A percentile compares a stretch with the other conserved stretches of the same genome.
phyloP scores from a whole-genome alignment of 1,140 invertebrate species.

The Tribolium castaneum region DNA sequence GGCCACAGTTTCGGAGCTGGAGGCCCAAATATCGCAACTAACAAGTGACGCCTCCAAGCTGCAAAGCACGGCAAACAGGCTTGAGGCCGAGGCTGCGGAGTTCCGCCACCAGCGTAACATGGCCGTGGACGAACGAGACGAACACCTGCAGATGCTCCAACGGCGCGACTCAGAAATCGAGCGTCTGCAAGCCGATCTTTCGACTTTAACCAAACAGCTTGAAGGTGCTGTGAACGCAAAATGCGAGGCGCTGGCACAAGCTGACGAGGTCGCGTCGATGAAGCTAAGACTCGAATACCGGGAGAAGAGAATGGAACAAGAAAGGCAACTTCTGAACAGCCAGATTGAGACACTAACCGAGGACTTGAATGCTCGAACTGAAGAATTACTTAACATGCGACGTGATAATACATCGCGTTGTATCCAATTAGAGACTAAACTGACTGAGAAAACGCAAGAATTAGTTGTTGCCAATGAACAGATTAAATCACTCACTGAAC shows the following conservation, averaged over 20 bases:
- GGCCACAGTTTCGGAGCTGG: conserved; percentile 71
- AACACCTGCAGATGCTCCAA: conserved; percentile 75
- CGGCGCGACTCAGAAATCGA: conserved; percentile 77
- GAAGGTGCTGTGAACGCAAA: conserved; percentile 78
- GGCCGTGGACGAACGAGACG: conserved; percentile 78
- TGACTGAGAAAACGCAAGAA: conserved; percentile 84
- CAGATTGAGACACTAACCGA: conserved; percentile 81
- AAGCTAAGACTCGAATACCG: conserved; percentile 82
- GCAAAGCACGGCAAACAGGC: conserved; percentile 68
- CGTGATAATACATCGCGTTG: conserved; percentile 79
- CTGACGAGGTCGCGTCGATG: conserved; percentile 83
- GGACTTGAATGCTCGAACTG: conserved; percentile 79
- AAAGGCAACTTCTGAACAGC: conserved; percentile 77
- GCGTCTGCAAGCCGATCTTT: conserved; percentile 72
- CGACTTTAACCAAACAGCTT: conserved; percentile 74
- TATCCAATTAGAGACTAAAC: conserved; percentile 79
- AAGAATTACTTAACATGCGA: conserved; percentile 80
- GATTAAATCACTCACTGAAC: conserved; percentile 72
- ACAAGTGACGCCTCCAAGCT: conserved; percentile 72
- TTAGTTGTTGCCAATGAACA: conserved; percentile 74
- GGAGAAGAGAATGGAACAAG: conserved; percentile 86
- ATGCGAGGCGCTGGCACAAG: conserved; percentile 82
- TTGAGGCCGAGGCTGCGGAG: conserved; percentile 68
- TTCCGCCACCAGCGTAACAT: conserved; percentile 72
- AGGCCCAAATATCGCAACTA: conserved; percentile 70